Conservation (phyloP, 2,797 vertebrate species). For the Petrocephalus schoutedeni region DNA sequence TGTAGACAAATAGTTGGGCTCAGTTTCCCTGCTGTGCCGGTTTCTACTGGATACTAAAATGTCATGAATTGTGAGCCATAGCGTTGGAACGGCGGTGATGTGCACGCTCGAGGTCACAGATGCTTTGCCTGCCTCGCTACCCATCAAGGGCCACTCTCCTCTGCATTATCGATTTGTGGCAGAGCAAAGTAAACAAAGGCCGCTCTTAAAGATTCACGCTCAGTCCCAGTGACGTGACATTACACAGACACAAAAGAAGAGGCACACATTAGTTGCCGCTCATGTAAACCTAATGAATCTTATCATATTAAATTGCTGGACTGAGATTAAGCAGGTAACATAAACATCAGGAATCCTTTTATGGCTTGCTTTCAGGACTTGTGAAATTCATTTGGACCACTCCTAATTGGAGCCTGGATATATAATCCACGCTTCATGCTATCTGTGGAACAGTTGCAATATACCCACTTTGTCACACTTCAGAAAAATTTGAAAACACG, state of each 20-base stretch:
- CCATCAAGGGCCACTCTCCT: not conserved
- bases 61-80: not conserved
- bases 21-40: not conserved
- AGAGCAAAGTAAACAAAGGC: not conserved
- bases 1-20: not conserved
- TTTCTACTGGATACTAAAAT: not conserved
- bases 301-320: not conserved
- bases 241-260: not conserved
- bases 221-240: not conserved
- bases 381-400: not conserved
- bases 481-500: not conserved
- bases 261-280: not conserved
- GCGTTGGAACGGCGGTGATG: not conserved
- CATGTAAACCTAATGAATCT: not conserved
- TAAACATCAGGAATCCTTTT: not conserved
- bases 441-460: conserved; percentile 17
- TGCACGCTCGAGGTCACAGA: not conserved
- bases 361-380: not conserved
- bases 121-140: not conserved
- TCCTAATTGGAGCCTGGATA: not conserved
- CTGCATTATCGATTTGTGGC: not conserved
- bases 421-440: not conserved
- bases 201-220: not conserved
- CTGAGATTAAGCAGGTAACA: not conserved
- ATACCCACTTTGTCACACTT: not conserved